Evolutionary conservation across 1,140 invertebrate species (phyloP).

Genomic region (Formica exsecta): DNA sequence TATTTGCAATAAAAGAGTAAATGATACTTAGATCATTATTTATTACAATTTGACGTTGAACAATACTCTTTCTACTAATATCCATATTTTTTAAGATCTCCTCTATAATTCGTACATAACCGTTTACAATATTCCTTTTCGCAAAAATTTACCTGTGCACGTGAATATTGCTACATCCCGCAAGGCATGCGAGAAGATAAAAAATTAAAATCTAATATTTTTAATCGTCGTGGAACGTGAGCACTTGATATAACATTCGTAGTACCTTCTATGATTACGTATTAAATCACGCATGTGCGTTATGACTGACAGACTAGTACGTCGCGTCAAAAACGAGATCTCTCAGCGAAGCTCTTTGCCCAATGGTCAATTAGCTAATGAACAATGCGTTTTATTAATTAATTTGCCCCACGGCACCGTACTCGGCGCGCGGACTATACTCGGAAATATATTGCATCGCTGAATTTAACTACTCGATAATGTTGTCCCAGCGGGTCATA

Average conservation of each 20-base stretch:
- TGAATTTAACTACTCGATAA: slow-evolving; percentile 67
- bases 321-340: slow-evolving; percentile 58
- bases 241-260: neutral
- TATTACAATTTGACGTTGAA: too few species aligned
- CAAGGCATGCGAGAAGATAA: neutral
- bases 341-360: slow-evolving; percentile 26
- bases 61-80: neutral
- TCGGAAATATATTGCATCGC: slow-evolving; percentile 34
- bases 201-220: slow-evolving; percentile 5
- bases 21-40: too few species aligned
- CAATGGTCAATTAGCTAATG: slow-evolving; percentile 70
- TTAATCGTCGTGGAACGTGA: neutral
- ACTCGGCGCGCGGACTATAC: slow-evolving; percentile 1
- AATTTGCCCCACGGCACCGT: slow-evolving; percentile 34
- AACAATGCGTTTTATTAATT: slow-evolving; percentile 68
- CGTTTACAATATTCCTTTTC: neutral
- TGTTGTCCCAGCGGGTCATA: slow-evolving; percentile 35
- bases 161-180: neutral
- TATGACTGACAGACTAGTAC: slow-evolving; percentile 16
- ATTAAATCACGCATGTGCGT: slow-evolving; percentile 55
- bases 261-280: neutral
- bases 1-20: too few species aligned
- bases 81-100: neutral
- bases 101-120: neutral
- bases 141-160: neutral